Conservation (phyloP, 2,888 invertebrate genomes). For the Panzeria rudis region DNA sequence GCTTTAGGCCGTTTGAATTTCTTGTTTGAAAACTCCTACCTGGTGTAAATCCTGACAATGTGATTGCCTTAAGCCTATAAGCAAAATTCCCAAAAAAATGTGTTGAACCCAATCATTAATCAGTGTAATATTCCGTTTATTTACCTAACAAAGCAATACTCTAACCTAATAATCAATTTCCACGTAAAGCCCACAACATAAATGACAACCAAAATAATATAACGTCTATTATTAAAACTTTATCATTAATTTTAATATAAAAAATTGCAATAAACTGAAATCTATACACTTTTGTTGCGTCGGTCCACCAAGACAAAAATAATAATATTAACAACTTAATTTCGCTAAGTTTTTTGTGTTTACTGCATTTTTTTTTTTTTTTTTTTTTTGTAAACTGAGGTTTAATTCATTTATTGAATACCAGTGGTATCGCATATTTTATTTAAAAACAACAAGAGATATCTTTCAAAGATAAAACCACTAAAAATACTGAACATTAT, state of each 20-base stretch:
- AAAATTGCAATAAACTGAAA: background rate
- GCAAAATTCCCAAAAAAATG: too few relatives aligned
- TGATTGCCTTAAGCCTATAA: too few relatives aligned
- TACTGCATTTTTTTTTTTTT: background rate
- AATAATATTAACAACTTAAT: conserved; percentile 43
- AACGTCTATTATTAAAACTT: background rate
- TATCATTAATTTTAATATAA: background rate
- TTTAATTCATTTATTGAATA: conserved; percentile 48
- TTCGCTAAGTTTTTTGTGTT: conserved; percentile 9
- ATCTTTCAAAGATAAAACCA: conserved; percentile 52
- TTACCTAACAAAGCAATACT: background rate
- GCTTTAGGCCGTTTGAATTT: too few relatives aligned
- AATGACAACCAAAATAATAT: background rate
- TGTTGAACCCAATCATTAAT: too few relatives aligned
- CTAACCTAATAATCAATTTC: background rate
- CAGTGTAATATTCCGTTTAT: too few relatives aligned
- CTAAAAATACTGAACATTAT: conserved; percentile 47
- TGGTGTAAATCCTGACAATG: too few relatives aligned
- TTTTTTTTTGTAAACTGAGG: background rate
- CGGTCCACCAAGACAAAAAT: background rate
- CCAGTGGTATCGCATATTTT: conserved; percentile 41
- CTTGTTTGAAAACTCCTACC: too few relatives aligned
- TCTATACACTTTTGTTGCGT: background rate
- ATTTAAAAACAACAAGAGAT: conserved; percentile 25
- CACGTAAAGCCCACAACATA: background rate